Conservation (phyloP, 1,140 invertebrate genomes). For the Cyclina sinensis region DNA sequence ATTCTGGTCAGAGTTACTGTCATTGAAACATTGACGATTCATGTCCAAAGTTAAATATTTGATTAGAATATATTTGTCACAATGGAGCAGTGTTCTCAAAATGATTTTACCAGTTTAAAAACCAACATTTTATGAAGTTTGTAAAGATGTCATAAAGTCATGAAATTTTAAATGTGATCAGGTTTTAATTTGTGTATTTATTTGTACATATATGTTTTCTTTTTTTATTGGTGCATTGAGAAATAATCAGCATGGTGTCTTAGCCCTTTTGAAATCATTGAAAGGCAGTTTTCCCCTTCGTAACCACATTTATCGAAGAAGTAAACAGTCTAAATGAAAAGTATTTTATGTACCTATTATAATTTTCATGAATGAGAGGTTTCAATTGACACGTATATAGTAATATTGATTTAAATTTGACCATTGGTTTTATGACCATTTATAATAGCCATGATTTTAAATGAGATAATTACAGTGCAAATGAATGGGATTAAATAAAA, state of each 20-base stretch:
- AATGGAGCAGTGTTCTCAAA: too few species aligned
- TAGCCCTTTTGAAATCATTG: not conserved
- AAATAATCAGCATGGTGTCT: too few species aligned
- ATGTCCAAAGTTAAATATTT: not conserved
- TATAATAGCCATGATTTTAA: too few species aligned
- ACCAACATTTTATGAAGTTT: too few species aligned
- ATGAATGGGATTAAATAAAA: too few species aligned
- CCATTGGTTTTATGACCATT: not conserved
- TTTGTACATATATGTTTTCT: not conserved
- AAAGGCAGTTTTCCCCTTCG: not conserved
- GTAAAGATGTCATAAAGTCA: too few species aligned
- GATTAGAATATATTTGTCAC: not conserved
- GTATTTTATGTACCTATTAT: not conserved
- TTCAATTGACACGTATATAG: not conserved
- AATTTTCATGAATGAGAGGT: not conserved
- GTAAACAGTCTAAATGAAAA: not conserved
- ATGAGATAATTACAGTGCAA: too few species aligned
- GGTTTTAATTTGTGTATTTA: not conserved
- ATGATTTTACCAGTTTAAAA: too few species aligned
- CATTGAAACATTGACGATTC: not conserved
- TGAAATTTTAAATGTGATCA: not conserved
- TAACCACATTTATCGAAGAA: not conserved
- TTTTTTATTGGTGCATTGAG: not conserved
- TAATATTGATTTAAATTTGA: not conserved
- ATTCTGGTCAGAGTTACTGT: not conserved